Base-by-base conservation (phyloP, 53 echinoderm and acorn worm genomes). In the Holothuria leucospilota region DNA sequence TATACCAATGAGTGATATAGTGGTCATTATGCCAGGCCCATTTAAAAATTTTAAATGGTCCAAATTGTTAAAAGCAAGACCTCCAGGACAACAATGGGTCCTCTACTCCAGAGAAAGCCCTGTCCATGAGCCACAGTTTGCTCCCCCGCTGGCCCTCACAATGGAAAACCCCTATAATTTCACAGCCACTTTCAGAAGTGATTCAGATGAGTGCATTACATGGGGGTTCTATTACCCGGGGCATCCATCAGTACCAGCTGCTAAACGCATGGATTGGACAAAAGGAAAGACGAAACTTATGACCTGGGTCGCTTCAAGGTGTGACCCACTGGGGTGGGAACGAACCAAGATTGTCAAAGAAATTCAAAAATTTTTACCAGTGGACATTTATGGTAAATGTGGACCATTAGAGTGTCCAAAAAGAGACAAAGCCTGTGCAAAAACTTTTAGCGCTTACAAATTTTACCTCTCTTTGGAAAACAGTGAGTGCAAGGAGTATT, bases 241-340 rank as follows among this genome's bases (percentile, higher is more conserved):
- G 9, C 53, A 41, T 24, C 63, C 87, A 6, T 83, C 84, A 46
- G 66, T 83, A 12, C 66, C 84, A 18, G 38, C 40, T 27, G 84
- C 84, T 23, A 75, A 38, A 23, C 81, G 74, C 40, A 71, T 81
- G 21, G 86, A 91, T 64, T 66, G 63, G 27, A 69, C 68, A 1
- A 56, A 72, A 58, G 51, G 69, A 12, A 91, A 91, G 69, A 70
- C 67, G 13, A 83, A 74, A 74, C 87, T 91, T 0, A 87, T 91
- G 59, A 87, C 81, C 49, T 91, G 91, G 91, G 83, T 91, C 53
- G 91, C 91, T 39, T 91, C 91, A 34, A 51, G 91, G 71, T 91
- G 91, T 59, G 91, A 91, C 34, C 91, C 91, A 28, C 39, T 91
- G 14, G 91, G 91, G 15, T 91, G 91, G 91, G 91, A 91, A 46